phyloP scores from a whole-genome alignment of 2,797 vertebrate species.

The Bryconaethiops microstoma region DNA sequence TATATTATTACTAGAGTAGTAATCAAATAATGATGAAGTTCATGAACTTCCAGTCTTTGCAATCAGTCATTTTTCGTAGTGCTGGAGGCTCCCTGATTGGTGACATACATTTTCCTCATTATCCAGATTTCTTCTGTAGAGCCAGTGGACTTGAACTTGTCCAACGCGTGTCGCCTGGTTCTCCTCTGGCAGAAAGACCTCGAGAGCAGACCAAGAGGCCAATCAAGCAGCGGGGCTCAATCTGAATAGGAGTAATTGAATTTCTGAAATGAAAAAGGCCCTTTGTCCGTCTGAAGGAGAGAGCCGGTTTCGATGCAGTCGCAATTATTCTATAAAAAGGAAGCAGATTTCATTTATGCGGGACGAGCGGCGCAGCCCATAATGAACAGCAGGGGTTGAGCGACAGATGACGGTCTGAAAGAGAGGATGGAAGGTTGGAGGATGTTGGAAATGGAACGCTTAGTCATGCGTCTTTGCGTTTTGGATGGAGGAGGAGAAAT shows the following conservation, averaged over 20 bases:
- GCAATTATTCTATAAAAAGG: slow-evolving; percentile 60
- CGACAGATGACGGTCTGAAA: slow-evolving; percentile 17
- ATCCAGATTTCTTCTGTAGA: slow-evolving; percentile 6
- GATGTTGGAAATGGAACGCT: slow-evolving; percentile 24
- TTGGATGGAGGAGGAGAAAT: not conserved
- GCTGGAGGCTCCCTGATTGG: not conserved
- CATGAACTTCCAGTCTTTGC: too few relatives aligned
- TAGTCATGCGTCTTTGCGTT: slow-evolving; percentile 9
- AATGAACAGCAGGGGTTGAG: slow-evolving; percentile 41
- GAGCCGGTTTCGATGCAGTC: slow-evolving; percentile 49
- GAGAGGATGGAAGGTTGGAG: slow-evolving; percentile 15
- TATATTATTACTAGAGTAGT: too few relatives aligned
- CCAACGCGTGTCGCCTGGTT: slow-evolving; percentile 13
- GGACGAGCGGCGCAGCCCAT: slow-evolving; percentile 36
- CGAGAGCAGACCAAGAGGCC: slow-evolving; percentile 31
- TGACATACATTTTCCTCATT: not conserved
- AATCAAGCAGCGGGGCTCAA: slow-evolving; percentile 43
- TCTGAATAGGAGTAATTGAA: slow-evolving; percentile 59
- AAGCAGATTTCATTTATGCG: slow-evolving; percentile 44
- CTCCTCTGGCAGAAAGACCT: slow-evolving; percentile 38
- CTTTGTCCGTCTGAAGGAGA: slow-evolving; percentile 52
- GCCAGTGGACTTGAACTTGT: slow-evolving; percentile 19
- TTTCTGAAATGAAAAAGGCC: slow-evolving; percentile 55
- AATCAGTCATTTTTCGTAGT: not conserved
- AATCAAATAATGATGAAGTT: too few relatives aligned